Evolutionary conservation across 2,888 invertebrate species (phyloP).

Genomic region (Pharmacophagus antenor): DNA sequence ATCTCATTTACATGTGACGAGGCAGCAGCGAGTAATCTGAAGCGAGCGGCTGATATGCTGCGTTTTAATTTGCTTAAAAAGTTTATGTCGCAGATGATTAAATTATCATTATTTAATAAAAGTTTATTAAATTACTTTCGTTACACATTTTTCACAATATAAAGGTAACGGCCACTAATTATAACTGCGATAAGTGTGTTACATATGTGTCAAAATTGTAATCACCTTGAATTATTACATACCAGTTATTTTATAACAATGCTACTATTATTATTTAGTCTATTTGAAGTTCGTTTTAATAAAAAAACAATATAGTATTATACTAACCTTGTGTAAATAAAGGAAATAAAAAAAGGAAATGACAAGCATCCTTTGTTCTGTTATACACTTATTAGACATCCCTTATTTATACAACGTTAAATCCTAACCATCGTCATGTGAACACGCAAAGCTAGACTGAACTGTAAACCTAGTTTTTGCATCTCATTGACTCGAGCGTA

Average conservation of each 20-base stretch:
- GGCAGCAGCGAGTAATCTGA: conserved; percentile 42
- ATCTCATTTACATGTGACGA: conserved; percentile 52
- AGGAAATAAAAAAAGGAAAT: no score
- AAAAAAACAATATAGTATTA: background rate
- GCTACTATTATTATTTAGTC: no score
- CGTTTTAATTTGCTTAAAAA: conserved; percentile 10
- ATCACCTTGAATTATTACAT: background rate
- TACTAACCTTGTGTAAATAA: background rate
- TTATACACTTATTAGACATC: background rate
- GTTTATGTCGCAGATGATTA: background rate
- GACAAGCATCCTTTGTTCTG: background rate
- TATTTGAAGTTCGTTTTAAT: no score
- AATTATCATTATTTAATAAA: background rate
- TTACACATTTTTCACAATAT: no score
- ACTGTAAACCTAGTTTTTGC: conserved; percentile 30
- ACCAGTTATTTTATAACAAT: background rate
- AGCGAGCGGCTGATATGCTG: conserved; percentile 24
- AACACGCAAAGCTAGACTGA: conserved; percentile 27
- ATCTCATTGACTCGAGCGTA: conserved; percentile 29
- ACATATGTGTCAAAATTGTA: background rate
- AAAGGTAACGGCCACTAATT: background rate
- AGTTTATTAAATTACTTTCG: background rate
- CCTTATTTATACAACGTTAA: background rate
- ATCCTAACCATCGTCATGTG: conserved; percentile 13
- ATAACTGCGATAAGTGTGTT: background rate